Evolutionary conservation across 1,140 invertebrate genomes (phyloP), one percentile per base, ranked within the genome.

Genomic region (Eueides isabella): DNA sequence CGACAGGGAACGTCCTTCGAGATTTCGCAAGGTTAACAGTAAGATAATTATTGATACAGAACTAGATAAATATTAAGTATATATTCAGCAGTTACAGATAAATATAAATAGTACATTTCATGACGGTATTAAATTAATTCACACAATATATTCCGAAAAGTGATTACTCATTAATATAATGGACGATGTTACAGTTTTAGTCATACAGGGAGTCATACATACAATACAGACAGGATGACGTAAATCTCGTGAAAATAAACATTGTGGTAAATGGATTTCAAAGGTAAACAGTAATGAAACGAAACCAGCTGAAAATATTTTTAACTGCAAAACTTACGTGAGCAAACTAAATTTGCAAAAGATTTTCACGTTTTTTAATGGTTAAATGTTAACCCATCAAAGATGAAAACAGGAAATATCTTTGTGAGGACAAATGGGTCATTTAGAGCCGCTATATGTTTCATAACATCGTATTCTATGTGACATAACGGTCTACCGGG

Each of bases 161-260:
- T 63, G 72, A 79, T 89, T 89, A 89, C 81, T 87, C 86, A 88
- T 76, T 67, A 38, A 73, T 79, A 76, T 77, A 61, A 80, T 63
- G 48, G 64, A 78, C 66, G 80, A 81, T 82, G 80, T 80, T 85
- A 80, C 77, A 81, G 74, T 83, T 88, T 87, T 87, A 89, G 85
- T 89, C 88, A 89, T 88, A 79, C 83, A 83, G 77, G 79, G 77
- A 88, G 83, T 91, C 85, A 89, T 86, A 80, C 83, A 83, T 80
- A 83, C 83, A 83, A 86, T 83, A 81, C 79, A 72, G 82, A 72
- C 81, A 75, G 81, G 81, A 85, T 89, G 89, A 89, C 87, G 89
- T 85, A 81, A 84, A 85, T 78, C 77, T 80, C 74, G 84, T 82
- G 69, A 88, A 87, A 86, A 89, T 90, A 88, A 86, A 84, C 85